Conservation (phyloP, 2,888 invertebrate species). For the Zeuzera pyrina region DNA sequence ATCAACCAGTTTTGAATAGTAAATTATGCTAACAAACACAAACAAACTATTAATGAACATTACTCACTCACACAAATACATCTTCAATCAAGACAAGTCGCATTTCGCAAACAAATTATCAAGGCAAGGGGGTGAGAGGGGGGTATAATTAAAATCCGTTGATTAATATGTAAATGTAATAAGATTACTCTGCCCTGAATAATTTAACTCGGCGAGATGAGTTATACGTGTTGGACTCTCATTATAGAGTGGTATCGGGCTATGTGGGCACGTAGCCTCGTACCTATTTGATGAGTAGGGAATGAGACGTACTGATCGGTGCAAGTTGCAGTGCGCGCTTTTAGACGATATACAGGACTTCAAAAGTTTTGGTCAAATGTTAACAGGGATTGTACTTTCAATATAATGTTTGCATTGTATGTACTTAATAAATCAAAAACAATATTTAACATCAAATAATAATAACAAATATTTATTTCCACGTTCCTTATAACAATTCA, state of each 20-base stretch:
- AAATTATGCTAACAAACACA: conserved; percentile 27
- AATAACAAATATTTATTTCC: too few species aligned
- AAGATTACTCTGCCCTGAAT: conserved; percentile 96
- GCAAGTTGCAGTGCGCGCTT: too few species aligned
- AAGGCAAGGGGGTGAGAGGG: conserved; percentile 48
- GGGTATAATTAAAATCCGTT: conserved; percentile 97
- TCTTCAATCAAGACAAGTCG: conserved; percentile 62
- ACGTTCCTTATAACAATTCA: too few species aligned
- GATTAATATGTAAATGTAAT: conserved; percentile 99
- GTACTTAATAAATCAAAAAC: too few species aligned
- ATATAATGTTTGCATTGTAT: too few species aligned
- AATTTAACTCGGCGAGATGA: conserved; percentile 73
- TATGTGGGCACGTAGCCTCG: too few species aligned
- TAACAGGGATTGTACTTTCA: too few species aligned
- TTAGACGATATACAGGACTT: too few species aligned
- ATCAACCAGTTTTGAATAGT: conserved; percentile 19
- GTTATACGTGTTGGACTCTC: conserved; percentile 62
- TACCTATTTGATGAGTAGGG: too few species aligned
- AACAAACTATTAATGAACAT: conserved; percentile 50
- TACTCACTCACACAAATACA: conserved; percentile 42
- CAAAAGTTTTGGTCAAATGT: too few species aligned
- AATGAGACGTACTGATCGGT: too few species aligned
- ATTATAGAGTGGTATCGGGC: conserved; percentile 50
- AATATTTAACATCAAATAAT: too few species aligned
- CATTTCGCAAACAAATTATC: conserved; percentile 70